Evolutionary conservation across 2,888 invertebrate species (phyloP).

Genomic region (Tanytarsus gracilentus): DNA sequence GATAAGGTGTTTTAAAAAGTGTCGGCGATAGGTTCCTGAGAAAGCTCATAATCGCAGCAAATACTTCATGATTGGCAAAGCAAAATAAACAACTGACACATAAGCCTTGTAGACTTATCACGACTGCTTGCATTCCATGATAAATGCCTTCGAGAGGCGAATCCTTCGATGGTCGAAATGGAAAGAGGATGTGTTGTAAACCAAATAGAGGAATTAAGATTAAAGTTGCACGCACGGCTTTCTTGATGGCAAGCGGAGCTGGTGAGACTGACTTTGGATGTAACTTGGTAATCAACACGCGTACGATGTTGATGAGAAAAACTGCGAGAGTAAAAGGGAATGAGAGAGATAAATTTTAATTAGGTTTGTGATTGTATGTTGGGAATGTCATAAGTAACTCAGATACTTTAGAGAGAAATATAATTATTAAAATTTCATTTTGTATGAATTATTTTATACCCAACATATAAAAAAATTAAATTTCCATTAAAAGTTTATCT

Average conservation of each 20-base stretch:
- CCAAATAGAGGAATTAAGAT: conserved; percentile 70
- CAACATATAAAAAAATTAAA: no score
- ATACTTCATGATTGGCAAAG: conserved; percentile 68
- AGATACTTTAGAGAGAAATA: conserved; percentile 34
- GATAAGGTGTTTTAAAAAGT: conserved; percentile 37
- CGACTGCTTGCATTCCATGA: conserved; percentile 55
- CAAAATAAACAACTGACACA: conserved; percentile 63
- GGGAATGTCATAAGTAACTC: no score
- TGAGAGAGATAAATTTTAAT: no score
- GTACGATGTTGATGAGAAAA: conserved; percentile 58
- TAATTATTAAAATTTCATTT: conserved; percentile 3
- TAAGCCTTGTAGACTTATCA: conserved; percentile 65
- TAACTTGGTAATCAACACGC: conserved; percentile 55
- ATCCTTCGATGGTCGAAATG: conserved; percentile 54
- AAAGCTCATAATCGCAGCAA: conserved; percentile 45
- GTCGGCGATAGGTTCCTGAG: conserved; percentile 42
- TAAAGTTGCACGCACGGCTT: conserved; percentile 61
- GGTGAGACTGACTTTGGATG: conserved; percentile 54
- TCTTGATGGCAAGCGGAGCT: conserved; percentile 50
- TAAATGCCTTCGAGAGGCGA: conserved; percentile 51
- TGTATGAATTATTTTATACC: no score
- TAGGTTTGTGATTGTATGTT: no score
- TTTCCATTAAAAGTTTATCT: no score
- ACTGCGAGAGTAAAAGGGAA: no score
- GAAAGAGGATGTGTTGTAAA: conserved; percentile 60